Conservation (phyloP, 2,888 invertebrate species). For the Hyles lineata region DNA sequence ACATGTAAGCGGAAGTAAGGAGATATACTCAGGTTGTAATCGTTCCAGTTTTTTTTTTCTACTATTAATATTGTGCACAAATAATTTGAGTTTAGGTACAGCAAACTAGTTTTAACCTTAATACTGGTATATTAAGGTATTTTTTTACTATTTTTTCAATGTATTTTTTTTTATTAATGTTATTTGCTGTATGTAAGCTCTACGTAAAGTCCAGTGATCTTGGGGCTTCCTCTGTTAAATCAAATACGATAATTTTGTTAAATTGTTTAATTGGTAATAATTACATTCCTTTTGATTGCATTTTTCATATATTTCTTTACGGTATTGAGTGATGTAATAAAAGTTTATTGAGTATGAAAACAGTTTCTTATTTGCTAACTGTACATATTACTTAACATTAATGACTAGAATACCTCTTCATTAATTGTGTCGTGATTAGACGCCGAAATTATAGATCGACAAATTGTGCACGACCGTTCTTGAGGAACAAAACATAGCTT, state of each 20-base stretch:
- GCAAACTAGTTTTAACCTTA: neutral
- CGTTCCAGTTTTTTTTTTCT: neutral
- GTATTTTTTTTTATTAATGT: too few species aligned
- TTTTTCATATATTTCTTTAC: constrained; percentile 52
- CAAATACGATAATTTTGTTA: constrained; percentile 66
- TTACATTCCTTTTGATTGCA: constrained; percentile 75
- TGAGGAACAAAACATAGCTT: too few species aligned
- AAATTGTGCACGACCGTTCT: neutral
- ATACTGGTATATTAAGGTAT: neutral
- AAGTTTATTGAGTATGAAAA: constrained; percentile 66
- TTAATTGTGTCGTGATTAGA: constrained; percentile 35
- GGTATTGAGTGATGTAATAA: constrained; percentile 67
- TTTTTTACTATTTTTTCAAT: too few species aligned
- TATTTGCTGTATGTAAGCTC: neutral
- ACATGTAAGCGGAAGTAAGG: neutral
- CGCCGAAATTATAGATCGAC: constrained; percentile 19
- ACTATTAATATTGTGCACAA: neutral
- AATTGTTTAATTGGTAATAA: constrained; percentile 71
- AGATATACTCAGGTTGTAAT: neutral
- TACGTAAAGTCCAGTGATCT: neutral
- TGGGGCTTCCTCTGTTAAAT: constrained; percentile 54
- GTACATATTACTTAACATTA: constrained; percentile 50
- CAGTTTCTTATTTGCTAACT: constrained; percentile 53
- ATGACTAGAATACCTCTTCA: constrained; percentile 78
- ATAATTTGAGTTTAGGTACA: neutral